phyloP scores from a whole-genome alignment of 2,797 vertebrate species.

The Anabacerthia variegaticeps region DNA sequence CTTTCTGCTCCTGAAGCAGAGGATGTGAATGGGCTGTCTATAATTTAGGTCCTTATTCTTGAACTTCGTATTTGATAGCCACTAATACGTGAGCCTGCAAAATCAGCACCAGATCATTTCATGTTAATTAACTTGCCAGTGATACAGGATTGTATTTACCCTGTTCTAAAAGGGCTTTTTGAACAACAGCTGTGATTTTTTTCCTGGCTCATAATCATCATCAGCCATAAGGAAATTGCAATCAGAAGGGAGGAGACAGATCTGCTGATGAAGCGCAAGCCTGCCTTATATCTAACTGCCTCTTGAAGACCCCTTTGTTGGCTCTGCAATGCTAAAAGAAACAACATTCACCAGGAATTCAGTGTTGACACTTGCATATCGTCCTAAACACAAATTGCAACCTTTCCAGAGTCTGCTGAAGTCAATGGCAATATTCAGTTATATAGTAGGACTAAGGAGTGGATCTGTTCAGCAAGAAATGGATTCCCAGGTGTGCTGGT shows the following conservation, averaged over 20 bases:
- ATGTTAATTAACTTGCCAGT: neutral
- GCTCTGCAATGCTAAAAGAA: neutral
- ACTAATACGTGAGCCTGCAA: neutral
- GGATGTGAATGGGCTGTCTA: neutral
- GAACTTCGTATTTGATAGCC: neutral
- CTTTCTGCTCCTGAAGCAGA: neutral
- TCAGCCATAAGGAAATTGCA: conserved; percentile 27
- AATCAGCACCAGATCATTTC: neutral
- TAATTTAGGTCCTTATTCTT: neutral
- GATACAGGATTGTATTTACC: neutral
- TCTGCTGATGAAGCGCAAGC: conserved; percentile 52
- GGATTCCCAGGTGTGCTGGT: neutral
- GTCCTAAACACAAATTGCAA: neutral
- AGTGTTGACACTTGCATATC: neutral
- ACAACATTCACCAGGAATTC: neutral
- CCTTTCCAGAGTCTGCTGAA: neutral
- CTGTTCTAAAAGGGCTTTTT: neutral
- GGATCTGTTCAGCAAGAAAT: neutral
- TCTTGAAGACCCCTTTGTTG: neutral
- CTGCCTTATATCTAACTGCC: neutral
- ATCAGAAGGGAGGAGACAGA: conserved; percentile 23
- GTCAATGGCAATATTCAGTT: neutral
- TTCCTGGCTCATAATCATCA: conserved; percentile 2
- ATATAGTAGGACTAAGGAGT: neutral
- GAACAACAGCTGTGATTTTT: conserved; percentile 32